These are phyloP conservation scores for Stenotaenia linearis DNA, from an alignment of 2,888 invertebrate species.

Conservation along the genomic window DNA sequence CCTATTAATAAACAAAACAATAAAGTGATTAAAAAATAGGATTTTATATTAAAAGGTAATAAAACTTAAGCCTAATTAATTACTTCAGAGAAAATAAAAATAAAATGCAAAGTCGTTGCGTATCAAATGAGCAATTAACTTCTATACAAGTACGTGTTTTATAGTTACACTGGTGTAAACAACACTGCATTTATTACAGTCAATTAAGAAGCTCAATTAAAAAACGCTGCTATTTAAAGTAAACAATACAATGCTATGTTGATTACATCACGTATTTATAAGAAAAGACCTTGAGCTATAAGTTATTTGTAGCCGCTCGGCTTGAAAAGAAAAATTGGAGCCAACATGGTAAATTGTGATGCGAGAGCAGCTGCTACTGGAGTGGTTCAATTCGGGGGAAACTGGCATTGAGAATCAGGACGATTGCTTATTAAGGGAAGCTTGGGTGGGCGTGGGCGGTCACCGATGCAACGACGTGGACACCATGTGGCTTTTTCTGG, in stretches of 20 bases:
- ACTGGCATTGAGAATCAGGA: slow-evolving; percentile 8
- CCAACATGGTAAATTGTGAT: background rate
- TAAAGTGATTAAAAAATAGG: background rate
- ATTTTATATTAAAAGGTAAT: background rate
- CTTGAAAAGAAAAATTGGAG: background rate
- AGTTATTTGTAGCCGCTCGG: slow-evolving; percentile 11
- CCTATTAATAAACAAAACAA: background rate
- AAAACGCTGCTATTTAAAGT: background rate
- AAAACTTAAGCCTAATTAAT: background rate
- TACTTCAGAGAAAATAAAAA: background rate
- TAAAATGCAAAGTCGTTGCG: background rate
- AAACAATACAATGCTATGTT: background rate
- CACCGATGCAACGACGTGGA: slow-evolving; percentile 5
- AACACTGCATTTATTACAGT: background rate
- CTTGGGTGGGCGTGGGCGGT: background rate
- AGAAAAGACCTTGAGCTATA: background rate
- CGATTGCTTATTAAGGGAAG: slow-evolving; percentile 14
- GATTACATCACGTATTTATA: background rate
- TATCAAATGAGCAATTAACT: background rate
- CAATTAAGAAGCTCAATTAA: background rate
- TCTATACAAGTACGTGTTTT: background rate
- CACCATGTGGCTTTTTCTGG: slow-evolving; percentile 18
- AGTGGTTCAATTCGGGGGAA: background rate
- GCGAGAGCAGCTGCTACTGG: background rate
- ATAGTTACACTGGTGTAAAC: background rate